Evolutionary conservation across 2,888 invertebrate genomes (phyloP), one percentile per base, ranked within the genome.

Genomic region (Eupsilia transversa): DNA sequence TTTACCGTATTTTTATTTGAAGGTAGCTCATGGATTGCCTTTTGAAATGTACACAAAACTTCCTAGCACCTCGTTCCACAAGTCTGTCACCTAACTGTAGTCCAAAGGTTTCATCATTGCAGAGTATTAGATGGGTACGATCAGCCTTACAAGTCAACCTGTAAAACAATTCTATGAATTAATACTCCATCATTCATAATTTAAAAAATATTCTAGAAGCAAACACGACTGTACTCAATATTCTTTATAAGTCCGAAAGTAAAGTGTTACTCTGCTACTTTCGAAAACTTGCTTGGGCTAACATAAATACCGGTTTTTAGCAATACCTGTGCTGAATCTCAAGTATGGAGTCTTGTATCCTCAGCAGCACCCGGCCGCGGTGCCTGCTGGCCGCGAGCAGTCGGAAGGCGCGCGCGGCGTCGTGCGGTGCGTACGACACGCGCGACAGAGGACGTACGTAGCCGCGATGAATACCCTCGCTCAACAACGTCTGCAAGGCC

Each of bases 391-490:
- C 66, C 0, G 73, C 72, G 3, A 84, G 49, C 30, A 87, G 65
- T 0, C 65, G 66, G 38, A 87, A 81, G 1, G 87, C 86, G 17
- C 84, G 74, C n/a, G 71, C 30, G 9, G 30, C 60, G 0, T 84
- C 86, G 0, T 63, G 63, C 10, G 84, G 70, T 3, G 71, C 77
- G 70, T 89, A 94, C 30, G 89, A 86, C 7, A 93, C 89, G 9
- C 92, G 89, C 0, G 93, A 85, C 52, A 94, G 72, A 0, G 94
- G 94, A 7, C 90, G 89, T 23, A 94, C 94, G 75, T 89, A 92
- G 0, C 94, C 94, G 0, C 79, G 85, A 0, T 83, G 72, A 41
- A 94, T 93, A 3, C 94, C 94, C 14, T 93, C 92, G 30, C 88
- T 88, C 38, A 94, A 64, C 79, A 93, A 74, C 0, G 35, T 9